phyloP scores from a whole-genome alignment of 2,888 invertebrate genomes.

The Macrophya alboannulata region DNA sequence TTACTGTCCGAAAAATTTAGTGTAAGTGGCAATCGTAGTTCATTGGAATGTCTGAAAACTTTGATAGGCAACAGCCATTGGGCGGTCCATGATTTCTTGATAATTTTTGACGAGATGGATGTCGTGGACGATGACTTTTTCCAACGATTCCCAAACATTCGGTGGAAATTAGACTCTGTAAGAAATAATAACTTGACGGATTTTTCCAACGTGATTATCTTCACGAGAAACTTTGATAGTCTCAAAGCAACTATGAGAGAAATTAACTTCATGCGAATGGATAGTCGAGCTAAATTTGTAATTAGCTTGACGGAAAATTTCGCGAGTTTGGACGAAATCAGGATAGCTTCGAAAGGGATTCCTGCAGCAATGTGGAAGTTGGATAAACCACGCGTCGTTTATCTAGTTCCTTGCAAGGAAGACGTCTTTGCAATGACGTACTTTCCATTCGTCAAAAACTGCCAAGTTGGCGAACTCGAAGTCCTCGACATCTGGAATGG shows the following conservation, averaged over 20 bases:
- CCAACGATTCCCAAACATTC: not conserved
- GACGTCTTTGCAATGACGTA: constrained; percentile 17
- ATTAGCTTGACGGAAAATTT: not conserved
- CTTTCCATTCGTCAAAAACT: constrained; percentile 18
- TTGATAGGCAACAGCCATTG: not conserved
- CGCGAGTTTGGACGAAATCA: constrained; percentile 10
- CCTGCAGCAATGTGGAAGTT: not conserved
- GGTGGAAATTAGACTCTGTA: constrained; percentile 13
- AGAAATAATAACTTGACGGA: not conserved
- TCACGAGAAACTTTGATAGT: constrained; percentile 2
- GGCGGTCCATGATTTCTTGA: not conserved
- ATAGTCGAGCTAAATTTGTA: not conserved
- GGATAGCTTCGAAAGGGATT: constrained; percentile 21
- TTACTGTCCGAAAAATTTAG: not conserved
- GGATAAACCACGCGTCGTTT: constrained; percentile 13
- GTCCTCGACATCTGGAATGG: constrained; percentile 13
- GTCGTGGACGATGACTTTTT: not conserved
- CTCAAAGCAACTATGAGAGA: not conserved
- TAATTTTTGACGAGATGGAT: constrained; percentile 27
- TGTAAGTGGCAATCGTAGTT: not conserved
- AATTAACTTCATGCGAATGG: constrained; percentile 23
- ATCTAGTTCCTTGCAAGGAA: constrained; percentile 29
- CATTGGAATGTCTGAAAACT: not conserved
- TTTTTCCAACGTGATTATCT: constrained; percentile 30
- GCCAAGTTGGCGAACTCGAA: constrained; percentile 31